These are phyloP conservation scores for Gastracanthus pulcherrimus DNA, from an alignment of 2,888 invertebrate genomes.

Conservation along the genomic window DNA sequence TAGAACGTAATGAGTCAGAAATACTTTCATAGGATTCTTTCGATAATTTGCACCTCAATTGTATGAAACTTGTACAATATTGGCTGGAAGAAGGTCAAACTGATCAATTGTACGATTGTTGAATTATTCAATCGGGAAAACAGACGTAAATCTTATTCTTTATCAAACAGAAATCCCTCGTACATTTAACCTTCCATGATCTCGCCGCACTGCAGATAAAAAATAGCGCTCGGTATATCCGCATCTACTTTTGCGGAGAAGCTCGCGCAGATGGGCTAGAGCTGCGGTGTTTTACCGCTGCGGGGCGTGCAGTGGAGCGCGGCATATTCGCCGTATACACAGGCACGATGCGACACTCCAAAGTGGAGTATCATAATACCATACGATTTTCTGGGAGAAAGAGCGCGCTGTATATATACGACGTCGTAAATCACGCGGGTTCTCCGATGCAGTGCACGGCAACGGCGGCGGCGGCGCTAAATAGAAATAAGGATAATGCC, in stretches of 20 bases:
- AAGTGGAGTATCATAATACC: conserved; percentile 25
- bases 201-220: no score
- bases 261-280: background rate
- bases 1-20: background rate
- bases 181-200: no score
- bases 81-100: no score
- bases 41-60: background rate
- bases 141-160: no score
- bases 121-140: no score
- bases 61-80: background rate
- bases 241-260: no score
- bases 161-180: no score
- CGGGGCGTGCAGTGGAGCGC: background rate
- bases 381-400: conserved; percentile 37
- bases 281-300: background rate
- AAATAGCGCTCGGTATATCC: no score
- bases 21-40: background rate
- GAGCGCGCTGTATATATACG: conserved; percentile 47
- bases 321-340: background rate
- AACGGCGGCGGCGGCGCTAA: conserved; percentile 47
- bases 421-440: conserved; percentile 71
- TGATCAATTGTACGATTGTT: no score
- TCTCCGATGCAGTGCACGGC: conserved; percentile 63
- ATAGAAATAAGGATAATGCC: conserved; percentile 18
- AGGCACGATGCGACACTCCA: background rate